A percentile compares a stretch with the other conserved stretches of the same genome.
Conservation (phyloP, 2,888 invertebrate genomes). For the Steinernema hermaphroditum region DNA sequence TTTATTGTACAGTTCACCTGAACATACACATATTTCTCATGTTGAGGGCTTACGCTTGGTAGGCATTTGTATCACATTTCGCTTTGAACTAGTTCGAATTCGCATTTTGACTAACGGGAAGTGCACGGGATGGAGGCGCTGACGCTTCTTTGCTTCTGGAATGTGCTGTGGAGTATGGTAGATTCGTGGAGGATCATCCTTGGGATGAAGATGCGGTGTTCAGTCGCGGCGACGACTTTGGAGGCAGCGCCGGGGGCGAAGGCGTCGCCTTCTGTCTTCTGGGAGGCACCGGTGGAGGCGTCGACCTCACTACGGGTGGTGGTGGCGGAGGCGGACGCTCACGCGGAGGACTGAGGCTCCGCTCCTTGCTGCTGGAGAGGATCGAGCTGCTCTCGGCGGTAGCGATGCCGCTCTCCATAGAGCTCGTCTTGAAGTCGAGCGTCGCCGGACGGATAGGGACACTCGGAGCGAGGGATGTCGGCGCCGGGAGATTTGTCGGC, state of each 20-base stretch:
- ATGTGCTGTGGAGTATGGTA: neutral
- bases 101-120: conserved; percentile 10
- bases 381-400: conserved; percentile 6
- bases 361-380: neutral
- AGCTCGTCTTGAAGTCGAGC: conserved; percentile 1
- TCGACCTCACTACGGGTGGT: neutral
- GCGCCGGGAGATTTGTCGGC: no score
- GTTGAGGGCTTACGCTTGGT: neutral
- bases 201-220: neutral
- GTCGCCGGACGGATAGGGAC: neutral
- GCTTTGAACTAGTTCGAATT: neutral
- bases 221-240: neutral
- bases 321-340: neutral
- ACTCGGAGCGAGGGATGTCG: neutral
- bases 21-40: neutral
- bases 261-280: neutral
- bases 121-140: neutral
- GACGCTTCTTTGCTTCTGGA: neutral
- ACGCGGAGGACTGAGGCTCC: neutral
- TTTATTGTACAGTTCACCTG: neutral
- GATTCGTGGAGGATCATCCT: neutral
- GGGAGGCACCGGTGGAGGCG: neutral
- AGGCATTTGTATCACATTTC: conserved; percentile 8
- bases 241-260: conserved; percentile 8
- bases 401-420: conserved; percentile 2